These are phyloP conservation scores for Sepioteuthis lessoniana DNA, from an alignment of 2,888 invertebrate species.

Conservation along the genomic window DNA sequence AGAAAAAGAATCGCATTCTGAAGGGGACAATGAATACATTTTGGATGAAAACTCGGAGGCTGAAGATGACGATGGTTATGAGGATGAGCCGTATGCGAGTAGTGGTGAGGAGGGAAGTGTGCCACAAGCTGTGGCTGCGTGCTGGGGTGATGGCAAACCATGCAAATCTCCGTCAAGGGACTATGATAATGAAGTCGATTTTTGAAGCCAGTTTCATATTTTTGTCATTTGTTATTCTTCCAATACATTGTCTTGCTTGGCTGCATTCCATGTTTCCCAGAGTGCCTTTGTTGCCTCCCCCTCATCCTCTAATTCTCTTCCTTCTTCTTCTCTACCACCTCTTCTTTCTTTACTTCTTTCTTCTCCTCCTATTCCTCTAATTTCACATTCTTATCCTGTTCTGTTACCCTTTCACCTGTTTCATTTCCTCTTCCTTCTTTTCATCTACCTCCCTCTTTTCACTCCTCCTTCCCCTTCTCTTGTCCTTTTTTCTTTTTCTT, in stretches of 20 bases:
- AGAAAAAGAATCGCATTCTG: not conserved
- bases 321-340: not conserved
- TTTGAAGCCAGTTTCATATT: not conserved
- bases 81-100: not conserved
- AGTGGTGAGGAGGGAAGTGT: constrained; percentile 42
- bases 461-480: too few species aligned
- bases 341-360: not conserved
- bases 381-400: not conserved
- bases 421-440: too few species aligned
- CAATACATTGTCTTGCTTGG: not conserved
- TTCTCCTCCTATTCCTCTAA: not conserved
- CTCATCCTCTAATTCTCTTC: not conserved
- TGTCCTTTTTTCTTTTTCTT: too few species aligned
- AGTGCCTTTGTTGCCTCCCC: not conserved
- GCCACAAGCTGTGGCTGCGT: not conserved
- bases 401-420: too few species aligned
- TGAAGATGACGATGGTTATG: not conserved
- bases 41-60: not conserved
- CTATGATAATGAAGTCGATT: not conserved
- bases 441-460: too few species aligned
- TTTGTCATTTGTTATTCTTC: not conserved
- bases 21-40: not conserved
- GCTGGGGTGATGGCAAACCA: not conserved
- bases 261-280: not conserved
- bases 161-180: not conserved